These are phyloP conservation scores for Scaptomyza flava DNA, from an alignment of 2,888 invertebrate genomes.

Conservation along the genomic window DNA sequence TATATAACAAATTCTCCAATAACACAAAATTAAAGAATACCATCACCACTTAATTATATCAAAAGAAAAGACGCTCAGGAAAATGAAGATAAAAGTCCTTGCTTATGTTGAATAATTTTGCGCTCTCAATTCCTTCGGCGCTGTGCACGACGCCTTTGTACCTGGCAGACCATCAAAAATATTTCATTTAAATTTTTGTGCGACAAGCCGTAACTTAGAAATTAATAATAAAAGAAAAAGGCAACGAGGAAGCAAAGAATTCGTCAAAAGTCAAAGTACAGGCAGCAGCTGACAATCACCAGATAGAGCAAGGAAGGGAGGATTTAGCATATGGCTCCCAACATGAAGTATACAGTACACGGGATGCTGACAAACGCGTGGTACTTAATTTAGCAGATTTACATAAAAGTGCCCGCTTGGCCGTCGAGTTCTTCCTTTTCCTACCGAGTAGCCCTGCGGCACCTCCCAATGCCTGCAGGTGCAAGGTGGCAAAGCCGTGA, in stretches of 20 bases:
- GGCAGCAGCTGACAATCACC: constrained; percentile 38
- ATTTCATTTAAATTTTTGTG: constrained; percentile 69
- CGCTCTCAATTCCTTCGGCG: background rate
- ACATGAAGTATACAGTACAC: background rate
- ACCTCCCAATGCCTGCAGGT: constrained; percentile 48
- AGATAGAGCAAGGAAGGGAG: background rate
- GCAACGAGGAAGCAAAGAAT: constrained; percentile 6
- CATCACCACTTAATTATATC: background rate
- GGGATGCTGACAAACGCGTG: constrained; percentile 47
- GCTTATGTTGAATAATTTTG: constrained; percentile 19
- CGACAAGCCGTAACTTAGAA: constrained; percentile 42
- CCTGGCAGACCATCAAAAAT: constrained; percentile 42
- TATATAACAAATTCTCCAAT: too few relatives aligned
- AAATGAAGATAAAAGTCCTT: background rate
- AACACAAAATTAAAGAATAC: too few relatives aligned
- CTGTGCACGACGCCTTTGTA: constrained; percentile 25
- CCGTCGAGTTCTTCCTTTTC: background rate
- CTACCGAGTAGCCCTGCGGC: background rate
- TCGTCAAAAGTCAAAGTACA: constrained; percentile 37
- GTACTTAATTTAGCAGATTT: constrained; percentile 78
- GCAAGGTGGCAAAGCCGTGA: constrained; percentile 47
- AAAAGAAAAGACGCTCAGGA: background rate
- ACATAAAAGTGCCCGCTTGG: constrained; percentile 56
- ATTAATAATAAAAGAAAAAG: constrained; percentile 54
- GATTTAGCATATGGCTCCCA: background rate